A percentile compares a stretch with the other conserved stretches of the same genome.
Evolutionary conservation across 2,797 vertebrate genomes (phyloP).

Genomic region (Microhierax caerulescens): DNA sequence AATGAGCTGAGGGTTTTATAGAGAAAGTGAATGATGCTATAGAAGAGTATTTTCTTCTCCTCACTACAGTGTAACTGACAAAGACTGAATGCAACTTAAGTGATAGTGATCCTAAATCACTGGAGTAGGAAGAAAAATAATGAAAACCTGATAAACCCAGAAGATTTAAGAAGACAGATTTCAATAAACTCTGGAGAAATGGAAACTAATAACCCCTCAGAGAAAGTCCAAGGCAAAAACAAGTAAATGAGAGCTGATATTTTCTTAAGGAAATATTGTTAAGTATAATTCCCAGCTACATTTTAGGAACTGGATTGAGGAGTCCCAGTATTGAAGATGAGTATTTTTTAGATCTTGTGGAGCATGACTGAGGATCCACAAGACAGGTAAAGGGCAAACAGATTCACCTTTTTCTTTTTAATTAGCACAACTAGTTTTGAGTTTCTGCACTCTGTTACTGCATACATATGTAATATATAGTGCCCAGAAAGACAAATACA

Average conservation of each 20-base stretch:
- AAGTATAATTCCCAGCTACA: background rate
- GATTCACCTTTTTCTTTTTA: background rate
- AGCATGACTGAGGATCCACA: background rate
- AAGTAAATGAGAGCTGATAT: background rate
- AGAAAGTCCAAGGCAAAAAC: background rate
- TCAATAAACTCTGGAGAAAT: background rate
- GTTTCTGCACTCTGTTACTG: background rate
- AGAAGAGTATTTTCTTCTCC: background rate
- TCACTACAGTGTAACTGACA: background rate
- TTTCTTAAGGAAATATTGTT: background rate
- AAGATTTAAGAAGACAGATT: background rate
- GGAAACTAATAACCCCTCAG: background rate
- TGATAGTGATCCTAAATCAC: background rate
- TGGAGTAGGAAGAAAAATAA: background rate
- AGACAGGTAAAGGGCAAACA: background rate
- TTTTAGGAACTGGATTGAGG: background rate
- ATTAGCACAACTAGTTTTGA: constrained; percentile 16
- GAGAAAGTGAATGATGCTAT: background rate
- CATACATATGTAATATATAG: background rate
- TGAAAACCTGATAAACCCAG: background rate
- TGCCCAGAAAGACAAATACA: background rate
- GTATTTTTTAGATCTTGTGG: background rate
- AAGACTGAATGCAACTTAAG: background rate
- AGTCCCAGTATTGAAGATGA: background rate
- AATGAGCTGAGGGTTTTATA: background rate